These are phyloP conservation scores for Aphelenchoides bicaudatus DNA, from an alignment of 2,888 invertebrate species.

Conservation along the genomic window DNA sequence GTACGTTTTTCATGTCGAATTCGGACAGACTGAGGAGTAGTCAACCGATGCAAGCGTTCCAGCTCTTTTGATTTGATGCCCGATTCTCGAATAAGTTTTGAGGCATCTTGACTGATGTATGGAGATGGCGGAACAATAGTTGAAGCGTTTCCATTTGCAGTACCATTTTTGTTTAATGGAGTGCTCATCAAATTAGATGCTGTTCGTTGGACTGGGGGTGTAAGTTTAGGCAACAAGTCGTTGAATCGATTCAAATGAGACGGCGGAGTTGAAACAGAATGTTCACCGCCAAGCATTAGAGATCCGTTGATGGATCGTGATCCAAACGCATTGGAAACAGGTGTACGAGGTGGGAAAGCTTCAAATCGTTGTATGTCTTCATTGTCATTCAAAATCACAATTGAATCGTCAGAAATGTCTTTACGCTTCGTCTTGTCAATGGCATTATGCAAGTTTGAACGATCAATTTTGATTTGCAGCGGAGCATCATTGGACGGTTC, in stretches of 20 bases:
- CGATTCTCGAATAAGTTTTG: neutral
- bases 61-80: neutral
- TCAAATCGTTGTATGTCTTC: neutral
- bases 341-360: constrained; percentile 3
- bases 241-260: constrained; percentile 1
- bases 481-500: neutral
- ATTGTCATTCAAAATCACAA: no score
- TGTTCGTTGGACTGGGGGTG: constrained; percentile 8
- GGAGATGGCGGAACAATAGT: neutral
- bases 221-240: constrained; percentile 4
- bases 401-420: neutral
- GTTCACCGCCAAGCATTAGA: no score
- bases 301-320: no score
- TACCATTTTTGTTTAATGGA: neutral
- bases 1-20: neutral
- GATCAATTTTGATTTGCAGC: neutral
- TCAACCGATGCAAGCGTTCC: neutral
- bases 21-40: constrained; percentile 5
- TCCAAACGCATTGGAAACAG: neutral
- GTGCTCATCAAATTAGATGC: neutral
- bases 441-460: neutral
- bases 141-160: neutral
- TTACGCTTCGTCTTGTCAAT: no score
- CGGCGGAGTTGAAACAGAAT: neutral
- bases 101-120: constrained; percentile 1